These are phyloP conservation scores for Coptotermes formosanus DNA, from an alignment of 1,140 invertebrate species.

Conservation along the genomic window DNA sequence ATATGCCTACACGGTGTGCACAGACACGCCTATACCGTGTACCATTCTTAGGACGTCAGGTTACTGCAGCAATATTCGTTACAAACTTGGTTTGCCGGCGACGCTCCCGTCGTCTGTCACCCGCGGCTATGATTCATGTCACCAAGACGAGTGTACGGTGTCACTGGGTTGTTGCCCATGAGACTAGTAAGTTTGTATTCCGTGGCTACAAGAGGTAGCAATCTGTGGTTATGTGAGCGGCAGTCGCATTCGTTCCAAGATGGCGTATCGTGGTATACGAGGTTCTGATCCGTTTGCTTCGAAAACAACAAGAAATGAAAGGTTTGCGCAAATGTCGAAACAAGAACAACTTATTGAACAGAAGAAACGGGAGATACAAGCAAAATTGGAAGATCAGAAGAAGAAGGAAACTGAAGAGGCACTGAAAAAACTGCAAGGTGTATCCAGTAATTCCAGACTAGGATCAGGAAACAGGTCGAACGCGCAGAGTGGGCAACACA, in stretches of 20 bases:
- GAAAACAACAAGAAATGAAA: slow-evolving; percentile 59
- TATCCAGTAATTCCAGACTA: slow-evolving; percentile 39
- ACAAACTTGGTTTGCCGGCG: too few species aligned
- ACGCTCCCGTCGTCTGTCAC: too few species aligned
- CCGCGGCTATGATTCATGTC: too few species aligned
- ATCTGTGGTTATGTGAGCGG: background rate
- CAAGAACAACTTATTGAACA: slow-evolving; percentile 78
- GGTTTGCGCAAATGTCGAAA: slow-evolving; percentile 75
- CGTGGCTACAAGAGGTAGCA: too few species aligned
- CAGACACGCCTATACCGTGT: too few species aligned
- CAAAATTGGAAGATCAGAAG: slow-evolving; percentile 60
- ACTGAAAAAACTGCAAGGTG: slow-evolving; percentile 47
- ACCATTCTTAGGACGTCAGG: too few species aligned
- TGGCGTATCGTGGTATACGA: slow-evolving; percentile 52
- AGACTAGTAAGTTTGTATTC: too few species aligned
- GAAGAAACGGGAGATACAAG: slow-evolving; percentile 72
- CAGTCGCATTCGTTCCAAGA: slow-evolving; percentile 39
- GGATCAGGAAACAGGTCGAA: background rate
- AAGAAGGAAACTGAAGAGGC: slow-evolving; percentile 56
- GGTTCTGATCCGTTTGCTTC: slow-evolving; percentile 54
- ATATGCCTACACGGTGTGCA: too few species aligned
- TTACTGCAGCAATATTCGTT: too few species aligned
- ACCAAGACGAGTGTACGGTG: too few species aligned
- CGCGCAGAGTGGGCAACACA: background rate
- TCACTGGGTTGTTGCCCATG: too few species aligned